Evolutionary conservation across 2,797 vertebrate species (phyloP).

Genomic region (Diplodus puntazzo): DNA sequence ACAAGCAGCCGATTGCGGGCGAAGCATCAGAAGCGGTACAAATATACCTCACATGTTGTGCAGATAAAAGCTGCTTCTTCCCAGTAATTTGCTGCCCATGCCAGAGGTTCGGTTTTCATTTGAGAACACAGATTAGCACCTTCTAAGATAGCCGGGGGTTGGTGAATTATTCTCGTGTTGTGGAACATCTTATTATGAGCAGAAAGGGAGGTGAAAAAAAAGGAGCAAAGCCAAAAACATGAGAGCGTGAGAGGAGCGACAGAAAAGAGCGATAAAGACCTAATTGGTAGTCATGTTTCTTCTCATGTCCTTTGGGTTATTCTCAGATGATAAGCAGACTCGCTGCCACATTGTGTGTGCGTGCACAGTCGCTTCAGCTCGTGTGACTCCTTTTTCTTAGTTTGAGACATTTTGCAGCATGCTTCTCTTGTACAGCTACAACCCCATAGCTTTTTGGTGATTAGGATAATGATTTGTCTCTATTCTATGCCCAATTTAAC

Average conservation of each 20-base stretch:
- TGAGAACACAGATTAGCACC: conserved; percentile 34
- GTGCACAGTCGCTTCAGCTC: neutral
- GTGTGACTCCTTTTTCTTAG: conserved; percentile 1
- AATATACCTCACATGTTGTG: neutral
- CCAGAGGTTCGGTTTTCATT: conserved; percentile 32
- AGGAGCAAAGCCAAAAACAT: conserved; percentile 13
- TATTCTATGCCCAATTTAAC: conserved; percentile 49
- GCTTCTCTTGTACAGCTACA: conserved; percentile 34
- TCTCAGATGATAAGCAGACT: conserved; percentile 28
- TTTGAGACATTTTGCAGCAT: conserved; percentile 22
- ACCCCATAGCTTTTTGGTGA: conserved; percentile 51
- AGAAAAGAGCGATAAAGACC: conserved; percentile 16
- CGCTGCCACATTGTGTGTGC: conserved; percentile 5
- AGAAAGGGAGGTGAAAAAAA: conserved; percentile 8
- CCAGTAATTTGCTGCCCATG: conserved; percentile 22
- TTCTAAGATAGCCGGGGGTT: conserved; percentile 2
- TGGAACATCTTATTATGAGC: conserved; percentile 34
- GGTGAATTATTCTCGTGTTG: conserved; percentile 15
- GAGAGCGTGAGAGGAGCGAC: neutral
- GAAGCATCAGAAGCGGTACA: neutral
- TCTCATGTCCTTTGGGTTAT: conserved; percentile 43
- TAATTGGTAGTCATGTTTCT: conserved; percentile 47
- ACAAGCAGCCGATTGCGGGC: no score
- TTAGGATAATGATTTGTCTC: conserved; percentile 60
- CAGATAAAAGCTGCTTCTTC: conserved; percentile 2